Base-by-base conservation (phyloP, 2,113 vertebrate species). In the Triplophysa tibetana region DNA sequence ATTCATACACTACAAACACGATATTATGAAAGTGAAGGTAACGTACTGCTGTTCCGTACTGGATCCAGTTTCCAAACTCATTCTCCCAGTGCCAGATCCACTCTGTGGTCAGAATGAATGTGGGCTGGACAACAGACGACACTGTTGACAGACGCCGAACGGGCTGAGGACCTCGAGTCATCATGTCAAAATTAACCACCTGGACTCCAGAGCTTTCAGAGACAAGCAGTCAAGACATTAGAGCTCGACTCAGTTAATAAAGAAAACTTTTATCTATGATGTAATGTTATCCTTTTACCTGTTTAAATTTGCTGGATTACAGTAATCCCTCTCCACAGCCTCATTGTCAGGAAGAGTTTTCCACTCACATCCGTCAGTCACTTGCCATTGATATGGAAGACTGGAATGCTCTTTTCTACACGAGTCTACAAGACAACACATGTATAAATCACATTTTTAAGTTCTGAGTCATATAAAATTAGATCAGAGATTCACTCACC, bases 71-170 rank as follows among this genome's bases (percentile, higher is more conserved):
- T 0, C 84, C 84, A 4, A 1, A 26, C 81, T 93, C 88, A 2
- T 93, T 88, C 87, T 93, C 79, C 92, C 92, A 92, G 90, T 88
- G 88, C 93, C 92, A 93, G 14, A 87, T 5, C 91, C 92, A 93
- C 62, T 85, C 84, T 0, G 93, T 93, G 80, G 92, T 93, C 79
- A 86, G 88, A 64, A 91, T 78, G 72, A 87, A 92, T 76, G 0
- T 70, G 2, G 90, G 90, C 54, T 88, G 74, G 0, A 79, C 2
- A 64, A 92, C 21, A 0, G 90, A 90, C 54, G 90, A 88, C 0
- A 83, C 0, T 0, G 93, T 92, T 2, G 90, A 66, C 50, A 93
- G 88, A 7, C 92, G 87, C 0, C 90, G 84, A 0, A 90, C 90
- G 12, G 24, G 17, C 12, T 69, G 26, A 1, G 0, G 0, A 13